Conservation (phyloP, 2,797 vertebrate genomes). For the Malurus splendens region DNA sequence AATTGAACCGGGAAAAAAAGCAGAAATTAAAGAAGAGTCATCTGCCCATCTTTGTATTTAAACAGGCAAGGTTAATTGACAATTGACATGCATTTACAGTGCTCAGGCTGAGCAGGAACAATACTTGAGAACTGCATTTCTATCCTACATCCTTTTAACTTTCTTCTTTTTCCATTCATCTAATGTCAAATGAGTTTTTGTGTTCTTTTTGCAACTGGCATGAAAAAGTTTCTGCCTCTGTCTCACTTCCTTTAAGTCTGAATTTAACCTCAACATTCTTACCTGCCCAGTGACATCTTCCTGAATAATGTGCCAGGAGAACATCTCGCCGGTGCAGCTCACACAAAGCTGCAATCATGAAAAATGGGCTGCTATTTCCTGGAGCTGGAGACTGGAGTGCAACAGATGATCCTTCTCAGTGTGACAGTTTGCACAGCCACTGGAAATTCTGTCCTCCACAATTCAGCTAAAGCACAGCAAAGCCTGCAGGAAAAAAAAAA, state of each 20-base stretch:
- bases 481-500: background rate
- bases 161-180: background rate
- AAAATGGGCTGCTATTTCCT: slow-evolving; percentile 7
- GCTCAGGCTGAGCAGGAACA: slow-evolving; percentile 33
- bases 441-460: slow-evolving; percentile 10
- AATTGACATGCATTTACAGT: slow-evolving; percentile 44
- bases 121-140: slow-evolving; percentile 2
- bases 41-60: slow-evolving; percentile 54
- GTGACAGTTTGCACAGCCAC: slow-evolving; percentile 20
- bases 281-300: background rate
- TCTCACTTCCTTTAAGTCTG: background rate
- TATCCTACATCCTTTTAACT: background rate
- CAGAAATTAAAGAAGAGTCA: slow-evolving; percentile 40
- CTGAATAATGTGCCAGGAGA: slow-evolving; percentile 21
- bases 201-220: background rate
- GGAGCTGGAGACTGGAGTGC: background rate
- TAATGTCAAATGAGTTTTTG: background rate
- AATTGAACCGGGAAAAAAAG: slow-evolving; percentile 1
- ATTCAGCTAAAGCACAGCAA: background rate
- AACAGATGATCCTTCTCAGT: slow-evolving; percentile 27
- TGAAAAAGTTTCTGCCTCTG: slow-evolving; percentile 13
- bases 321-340: background rate
- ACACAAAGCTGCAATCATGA: slow-evolving; percentile 20
- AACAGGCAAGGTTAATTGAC: slow-evolving; percentile 53
- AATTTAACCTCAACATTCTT: slow-evolving; percentile 22